Evolutionary conservation across 2,888 invertebrate genomes (phyloP).

Genomic region (Drosophila longiperda): DNA sequence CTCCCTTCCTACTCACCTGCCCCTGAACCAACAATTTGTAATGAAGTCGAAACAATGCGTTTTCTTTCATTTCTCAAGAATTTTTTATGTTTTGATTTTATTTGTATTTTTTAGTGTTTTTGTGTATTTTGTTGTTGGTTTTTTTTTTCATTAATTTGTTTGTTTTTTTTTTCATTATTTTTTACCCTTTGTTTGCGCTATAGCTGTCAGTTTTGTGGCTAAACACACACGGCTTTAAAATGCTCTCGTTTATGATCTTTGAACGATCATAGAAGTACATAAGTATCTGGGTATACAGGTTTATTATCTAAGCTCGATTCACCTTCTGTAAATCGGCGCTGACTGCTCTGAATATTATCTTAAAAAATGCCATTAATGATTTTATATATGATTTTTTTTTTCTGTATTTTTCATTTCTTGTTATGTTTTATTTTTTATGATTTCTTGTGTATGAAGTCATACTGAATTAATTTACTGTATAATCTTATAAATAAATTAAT

Average conservation of each 20-base stretch:
- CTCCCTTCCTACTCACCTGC: slow-evolving; percentile 12
- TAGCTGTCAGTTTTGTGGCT: slow-evolving; percentile 70
- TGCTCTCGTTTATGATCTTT: slow-evolving; percentile 56
- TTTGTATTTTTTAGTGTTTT: slow-evolving; percentile 64
- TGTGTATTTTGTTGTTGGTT: slow-evolving; percentile 53
- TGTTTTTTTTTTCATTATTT: slow-evolving; percentile 35
- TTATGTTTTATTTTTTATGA: slow-evolving; percentile 22
- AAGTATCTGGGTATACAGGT: slow-evolving; percentile 45
- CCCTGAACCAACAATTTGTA: not conserved
- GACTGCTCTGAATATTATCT: slow-evolving; percentile 63
- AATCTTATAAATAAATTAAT: slow-evolving; percentile 75
- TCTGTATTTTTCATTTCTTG: slow-evolving; percentile 21
- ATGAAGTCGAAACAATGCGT: slow-evolving; percentile 48
- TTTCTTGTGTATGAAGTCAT: slow-evolving; percentile 55
- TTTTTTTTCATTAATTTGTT: slow-evolving; percentile 31
- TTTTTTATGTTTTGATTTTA: slow-evolving; percentile 72
- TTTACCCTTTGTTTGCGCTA: slow-evolving; percentile 78
- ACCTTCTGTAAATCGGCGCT: slow-evolving; percentile 73
- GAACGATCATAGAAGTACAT: slow-evolving; percentile 45
- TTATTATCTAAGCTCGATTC: slow-evolving; percentile 69
- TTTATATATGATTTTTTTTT: slow-evolving; percentile 31
- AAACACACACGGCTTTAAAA: slow-evolving; percentile 69
- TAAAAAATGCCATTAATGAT: slow-evolving; percentile 60
- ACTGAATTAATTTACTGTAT: slow-evolving; percentile 70
- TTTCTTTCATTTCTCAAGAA: slow-evolving; percentile 76